Percentiles rank a stretch among this genome's conserved stretches.
Evolutionary conservation across 2,888 invertebrate genomes (phyloP).

Genomic region (Drosophila lacicola): DNA sequence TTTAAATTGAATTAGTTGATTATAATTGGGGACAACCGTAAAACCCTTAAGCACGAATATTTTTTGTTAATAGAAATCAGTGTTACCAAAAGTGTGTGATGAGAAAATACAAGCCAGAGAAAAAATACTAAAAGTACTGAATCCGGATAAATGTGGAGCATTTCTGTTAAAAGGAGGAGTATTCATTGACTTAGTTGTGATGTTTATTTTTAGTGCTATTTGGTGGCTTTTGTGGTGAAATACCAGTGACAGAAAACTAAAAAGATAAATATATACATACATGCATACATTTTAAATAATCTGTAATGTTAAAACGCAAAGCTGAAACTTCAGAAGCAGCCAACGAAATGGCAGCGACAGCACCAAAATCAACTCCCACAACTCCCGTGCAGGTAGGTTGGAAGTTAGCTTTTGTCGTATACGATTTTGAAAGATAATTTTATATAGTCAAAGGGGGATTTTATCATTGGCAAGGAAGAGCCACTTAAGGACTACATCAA

Average conservation of each 20-base stretch:
- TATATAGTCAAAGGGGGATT: conserved; percentile 3
- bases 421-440: neutral
- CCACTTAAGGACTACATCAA: conserved; percentile 69
- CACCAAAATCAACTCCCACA: conserved; percentile 33
- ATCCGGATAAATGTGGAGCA: conserved; percentile 31
- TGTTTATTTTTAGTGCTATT: neutral
- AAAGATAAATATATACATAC: neutral
- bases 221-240: too few species aligned
- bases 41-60: conserved; percentile 47
- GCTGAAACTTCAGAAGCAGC: conserved; percentile 28
- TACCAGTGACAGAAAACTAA: too few species aligned
- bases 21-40: conserved; percentile 21
- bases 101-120: neutral
- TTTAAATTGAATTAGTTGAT: conserved; percentile 29
- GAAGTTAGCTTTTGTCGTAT: fast-evolving
- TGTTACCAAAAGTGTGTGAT: conserved; percentile 17
- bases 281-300: neutral
- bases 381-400: conserved; percentile 24
- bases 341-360: conserved; percentile 41
- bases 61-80: conserved; percentile 37
- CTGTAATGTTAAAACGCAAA: conserved; percentile 64
- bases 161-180: neutral
- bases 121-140: neutral
- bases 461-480: conserved; percentile 40
- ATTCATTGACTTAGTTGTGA: neutral